phyloP scores from a whole-genome alignment of 2,888 invertebrate genomes.

The Orthosia cruda region DNA sequence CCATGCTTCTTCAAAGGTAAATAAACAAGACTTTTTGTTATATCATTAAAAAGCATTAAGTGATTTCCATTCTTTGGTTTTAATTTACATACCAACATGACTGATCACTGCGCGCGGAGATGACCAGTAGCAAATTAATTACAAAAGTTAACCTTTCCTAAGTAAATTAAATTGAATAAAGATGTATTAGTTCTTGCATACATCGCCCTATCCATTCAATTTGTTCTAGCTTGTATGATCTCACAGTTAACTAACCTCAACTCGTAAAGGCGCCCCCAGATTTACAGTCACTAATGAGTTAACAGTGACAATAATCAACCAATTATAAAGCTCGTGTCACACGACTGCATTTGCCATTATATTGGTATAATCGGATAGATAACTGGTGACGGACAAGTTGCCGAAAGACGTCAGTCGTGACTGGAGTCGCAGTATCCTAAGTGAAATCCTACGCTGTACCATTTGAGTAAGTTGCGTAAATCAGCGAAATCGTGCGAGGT shows the following conservation, averaged over 20 bases:
- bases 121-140: constrained; percentile 37
- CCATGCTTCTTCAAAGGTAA: constrained; percentile 66
- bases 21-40: constrained; percentile 75
- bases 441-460: constrained; percentile 72
- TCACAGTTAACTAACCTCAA: constrained; percentile 13
- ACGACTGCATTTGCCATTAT: constrained; percentile 73
- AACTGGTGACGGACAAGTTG: constrained; percentile 78
- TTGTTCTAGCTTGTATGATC: constrained; percentile 2
- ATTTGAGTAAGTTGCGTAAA: constrained; percentile 71
- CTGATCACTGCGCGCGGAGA: constrained; percentile 21
- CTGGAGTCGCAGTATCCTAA: constrained; percentile 74
- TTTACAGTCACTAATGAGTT: constrained; percentile 45
- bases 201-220: constrained; percentile 9
- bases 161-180: neutral
- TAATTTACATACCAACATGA: constrained; percentile 70
- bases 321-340: constrained; percentile 74
- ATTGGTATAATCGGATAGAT: constrained; percentile 73
- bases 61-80: constrained; percentile 76
- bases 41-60: constrained; percentile 80
- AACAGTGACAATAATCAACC: constrained; percentile 58
- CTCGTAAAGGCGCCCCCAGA: constrained; percentile 13
- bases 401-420: constrained; percentile 78
- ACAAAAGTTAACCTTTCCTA: neutral
- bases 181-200: neutral
- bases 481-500: constrained; percentile 69